Percentiles rank a stretch among this genome's conserved stretches.
Conservation (phyloP, 2,888 invertebrate species). For the Himalopsyche anomala region DNA sequence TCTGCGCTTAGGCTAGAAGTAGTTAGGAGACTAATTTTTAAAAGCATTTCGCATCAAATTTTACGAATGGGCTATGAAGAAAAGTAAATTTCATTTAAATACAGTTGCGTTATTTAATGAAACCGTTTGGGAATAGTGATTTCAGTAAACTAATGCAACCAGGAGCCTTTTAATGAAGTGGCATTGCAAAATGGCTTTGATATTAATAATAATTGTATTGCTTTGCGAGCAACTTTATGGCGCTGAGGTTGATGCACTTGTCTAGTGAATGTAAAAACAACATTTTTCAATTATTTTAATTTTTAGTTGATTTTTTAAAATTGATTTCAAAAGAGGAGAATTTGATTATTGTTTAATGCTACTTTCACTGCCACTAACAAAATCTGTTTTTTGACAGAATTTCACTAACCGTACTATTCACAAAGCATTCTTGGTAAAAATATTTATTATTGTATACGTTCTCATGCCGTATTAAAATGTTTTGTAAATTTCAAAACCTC, state of each 20-base stretch:
- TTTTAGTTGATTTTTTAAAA: no score
- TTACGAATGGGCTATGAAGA: constrained; percentile 16
- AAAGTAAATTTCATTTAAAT: constrained; percentile 11
- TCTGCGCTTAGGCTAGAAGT: neutral
- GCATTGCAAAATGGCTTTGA: neutral
- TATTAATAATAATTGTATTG: neutral
- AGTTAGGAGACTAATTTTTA: constrained; percentile 34
- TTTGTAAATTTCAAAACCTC: no score
- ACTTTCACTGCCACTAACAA: no score
- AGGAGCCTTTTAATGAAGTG: neutral
- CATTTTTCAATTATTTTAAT: no score
- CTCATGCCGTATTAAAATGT: no score
- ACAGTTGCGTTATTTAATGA: constrained; percentile 2
- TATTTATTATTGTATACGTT: no score
- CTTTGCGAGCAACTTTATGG: neutral
- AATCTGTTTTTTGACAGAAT: no score
- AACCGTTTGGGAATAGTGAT: neutral
- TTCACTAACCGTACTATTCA: no score
- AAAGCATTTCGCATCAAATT: constrained; percentile 9
- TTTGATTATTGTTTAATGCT: no score
- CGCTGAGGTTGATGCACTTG: neutral
- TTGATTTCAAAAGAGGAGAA: no score
- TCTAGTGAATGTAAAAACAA: neutral
- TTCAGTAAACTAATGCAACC: neutral
- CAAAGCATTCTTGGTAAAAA: no score